Percentiles rank a stretch among this genome's conserved stretches.
These are phyloP conservation scores for Agelastica alni DNA, from an alignment of 2,888 invertebrate species.

Conservation along the genomic window DNA sequence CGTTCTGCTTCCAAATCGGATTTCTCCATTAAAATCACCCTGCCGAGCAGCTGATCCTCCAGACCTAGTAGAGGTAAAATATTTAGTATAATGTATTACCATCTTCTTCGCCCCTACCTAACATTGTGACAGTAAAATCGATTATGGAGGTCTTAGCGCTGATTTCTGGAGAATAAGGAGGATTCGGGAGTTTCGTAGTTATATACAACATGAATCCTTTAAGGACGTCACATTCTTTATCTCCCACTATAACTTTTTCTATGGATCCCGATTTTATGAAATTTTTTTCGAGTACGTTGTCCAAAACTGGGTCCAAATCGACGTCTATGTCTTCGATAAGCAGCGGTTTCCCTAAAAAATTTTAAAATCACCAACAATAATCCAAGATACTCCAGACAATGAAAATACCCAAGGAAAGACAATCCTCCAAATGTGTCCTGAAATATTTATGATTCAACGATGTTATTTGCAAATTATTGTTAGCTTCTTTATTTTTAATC, in stretches of 20 bases:
- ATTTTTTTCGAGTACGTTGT: constrained; percentile 95
- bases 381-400: not conserved
- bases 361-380: not conserved
- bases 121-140: constrained; percentile 97
- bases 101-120: constrained; percentile 51
- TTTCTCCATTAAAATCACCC: constrained; percentile 96
- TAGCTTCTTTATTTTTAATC: constrained; percentile 92
- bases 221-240: constrained; percentile 97
- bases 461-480: constrained; percentile 91
- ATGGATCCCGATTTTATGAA: constrained; percentile 97
- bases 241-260: constrained; percentile 91
- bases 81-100: not conserved
- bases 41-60: constrained; percentile 90
- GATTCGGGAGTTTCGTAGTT: constrained; percentile 95
- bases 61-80: constrained; percentile 62
- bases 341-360: constrained; percentile 72
- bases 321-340: constrained; percentile 94
- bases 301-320: constrained; percentile 93
- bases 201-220: constrained; percentile 94
- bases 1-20: constrained; percentile 93
- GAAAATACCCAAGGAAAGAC: constrained; percentile 50
- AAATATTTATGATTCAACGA: constrained; percentile 97
- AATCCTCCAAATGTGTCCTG: constrained; percentile 56
- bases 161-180: constrained; percentile 95
- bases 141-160: constrained; percentile 96